Evolutionary conservation across 1,140 invertebrate genomes (phyloP), one percentile per base, ranked within the genome.

Genomic region (Drosophila hydei): DNA sequence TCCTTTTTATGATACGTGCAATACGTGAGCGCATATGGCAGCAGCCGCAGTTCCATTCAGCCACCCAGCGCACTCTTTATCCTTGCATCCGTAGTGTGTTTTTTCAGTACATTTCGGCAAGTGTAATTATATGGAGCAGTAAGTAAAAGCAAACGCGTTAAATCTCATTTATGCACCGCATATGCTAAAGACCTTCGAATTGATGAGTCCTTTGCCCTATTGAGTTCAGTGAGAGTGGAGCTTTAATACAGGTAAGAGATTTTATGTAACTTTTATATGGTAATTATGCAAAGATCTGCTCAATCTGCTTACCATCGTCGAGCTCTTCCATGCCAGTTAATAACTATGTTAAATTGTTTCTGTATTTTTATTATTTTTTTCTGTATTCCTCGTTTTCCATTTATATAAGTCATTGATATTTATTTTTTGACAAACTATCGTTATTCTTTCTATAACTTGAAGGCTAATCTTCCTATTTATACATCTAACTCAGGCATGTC

Each of bases 1-100:
- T 90, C 88, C 88, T 90, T 90, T 90, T 90, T 90, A 90, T 90
- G 89, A 90, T 90, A 90, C 83, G 83, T 90, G 87, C 81, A 90
- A 83, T 89, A 84, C 87, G 88, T 85, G 80, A 77, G 79, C 85
- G 79, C 85, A 89, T 89, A 89, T 87, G 81, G 83, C 79, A 62
- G 60, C 62, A 25, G 18, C 30, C 19, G 14, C 21, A 48, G 19
- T 40, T 36, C 52, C 51, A 54, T 4, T 7, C 33, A 19, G 21
- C 11, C 18, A 6, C 42, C 18, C 16, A 43, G 3, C 4, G 23
- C 47, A 48, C 23, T 12, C 19, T 5, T 48, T 11, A n/a, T 36
- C 23, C 54, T 23, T 27, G 54, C 38, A 42, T 42, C n/a, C 38
- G 2, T 14, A 5, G 27, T 33, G 54, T 23, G 14, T 52, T 69